Evolutionary conservation across 2,113 vertebrate species (phyloP).

Genomic region (Rhabdornis inornatus): DNA sequence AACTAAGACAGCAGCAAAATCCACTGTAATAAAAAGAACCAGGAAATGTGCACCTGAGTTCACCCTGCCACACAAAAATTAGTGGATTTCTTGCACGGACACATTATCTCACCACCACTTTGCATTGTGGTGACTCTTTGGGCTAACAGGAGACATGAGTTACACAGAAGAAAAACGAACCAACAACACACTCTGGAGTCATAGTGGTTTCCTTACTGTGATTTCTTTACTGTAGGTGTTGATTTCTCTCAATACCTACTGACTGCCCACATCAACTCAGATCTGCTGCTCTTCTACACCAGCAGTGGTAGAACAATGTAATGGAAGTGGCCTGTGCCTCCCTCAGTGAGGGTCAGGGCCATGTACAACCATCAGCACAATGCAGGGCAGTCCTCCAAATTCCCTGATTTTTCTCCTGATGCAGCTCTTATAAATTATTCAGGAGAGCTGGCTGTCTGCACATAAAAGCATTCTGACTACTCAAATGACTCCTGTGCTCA

Average conservation of each 20-base stretch:
- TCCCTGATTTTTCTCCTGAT: background rate
- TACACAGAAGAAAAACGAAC: background rate
- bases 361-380: background rate
- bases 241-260: background rate
- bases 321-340: background rate
- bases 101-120: background rate
- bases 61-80: background rate
- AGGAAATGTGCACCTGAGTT: background rate
- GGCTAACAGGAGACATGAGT: background rate
- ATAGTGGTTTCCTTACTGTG: fast-evolving
- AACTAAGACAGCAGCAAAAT: background rate
- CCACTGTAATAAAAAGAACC: background rate
- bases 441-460: background rate
- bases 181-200: background rate
- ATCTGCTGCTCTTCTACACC: background rate
- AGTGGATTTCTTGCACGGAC: fast-evolving
- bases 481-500: background rate
- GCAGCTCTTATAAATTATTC: background rate
- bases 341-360: background rate
- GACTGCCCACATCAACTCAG: background rate
- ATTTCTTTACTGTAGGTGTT: fast-evolving
- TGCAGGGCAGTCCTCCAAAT: background rate
- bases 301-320: background rate
- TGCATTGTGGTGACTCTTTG: background rate
- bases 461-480: background rate